These are phyloP conservation scores for Zootermopsis nevadensis DNA, from an alignment of 2,888 invertebrate species.

Conservation along the genomic window DNA sequence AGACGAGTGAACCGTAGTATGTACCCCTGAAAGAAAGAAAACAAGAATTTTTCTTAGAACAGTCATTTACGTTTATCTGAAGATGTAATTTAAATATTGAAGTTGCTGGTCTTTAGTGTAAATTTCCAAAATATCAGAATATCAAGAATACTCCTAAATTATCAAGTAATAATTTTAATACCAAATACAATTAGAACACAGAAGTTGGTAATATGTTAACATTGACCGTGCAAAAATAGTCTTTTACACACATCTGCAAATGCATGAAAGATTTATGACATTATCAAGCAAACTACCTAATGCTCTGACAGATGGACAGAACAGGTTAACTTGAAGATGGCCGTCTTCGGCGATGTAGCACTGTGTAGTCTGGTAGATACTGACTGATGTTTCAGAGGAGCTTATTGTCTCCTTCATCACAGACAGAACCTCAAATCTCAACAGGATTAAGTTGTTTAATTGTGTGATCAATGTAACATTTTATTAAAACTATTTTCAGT, in stretches of 20 bases:
- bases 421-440: neutral
- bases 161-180: too few relatives aligned
- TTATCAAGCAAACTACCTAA: neutral
- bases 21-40: constrained; percentile 75
- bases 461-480: neutral
- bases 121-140: too few relatives aligned
- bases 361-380: too few relatives aligned
- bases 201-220: too few relatives aligned
- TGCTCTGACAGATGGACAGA: neutral
- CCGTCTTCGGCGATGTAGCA: neutral
- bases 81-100: constrained; percentile 14
- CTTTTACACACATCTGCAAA: too few relatives aligned
- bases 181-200: too few relatives aligned
- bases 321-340: neutral
- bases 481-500: neutral
- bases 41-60: neutral
- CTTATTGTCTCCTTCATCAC: neutral
- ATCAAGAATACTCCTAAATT: too few relatives aligned
- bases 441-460: neutral
- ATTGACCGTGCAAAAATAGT: too few relatives aligned
- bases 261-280: too few relatives aligned
- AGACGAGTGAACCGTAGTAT: constrained; percentile 95
- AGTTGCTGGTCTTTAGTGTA: too few relatives aligned
- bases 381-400: too few relatives aligned
- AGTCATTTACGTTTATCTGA: neutral